Evolutionary conservation across 92 coral and sea anemone species (phyloP).

Genomic region (Epizoanthus stellaris): DNA sequence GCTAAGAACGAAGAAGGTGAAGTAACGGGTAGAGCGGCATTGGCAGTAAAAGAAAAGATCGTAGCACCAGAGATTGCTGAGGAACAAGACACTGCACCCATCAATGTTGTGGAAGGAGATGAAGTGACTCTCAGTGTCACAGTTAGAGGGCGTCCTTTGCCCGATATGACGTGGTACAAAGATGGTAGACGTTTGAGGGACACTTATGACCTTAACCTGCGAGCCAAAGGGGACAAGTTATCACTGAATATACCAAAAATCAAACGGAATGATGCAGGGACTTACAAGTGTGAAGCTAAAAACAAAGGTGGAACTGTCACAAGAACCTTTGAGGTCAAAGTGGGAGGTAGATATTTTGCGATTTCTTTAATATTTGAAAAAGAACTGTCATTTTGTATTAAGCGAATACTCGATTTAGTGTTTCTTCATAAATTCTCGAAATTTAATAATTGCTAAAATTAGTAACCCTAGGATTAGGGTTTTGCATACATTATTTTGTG

Average conservation of each 20-base stretch:
- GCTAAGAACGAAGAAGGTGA: constrained; percentile 86
- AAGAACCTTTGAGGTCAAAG: constrained; percentile 12
- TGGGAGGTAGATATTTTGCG: not conserved
- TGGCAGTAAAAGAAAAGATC: constrained; percentile 81
- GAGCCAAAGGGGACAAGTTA: constrained; percentile 29
- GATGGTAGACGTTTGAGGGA: constrained; percentile 59
- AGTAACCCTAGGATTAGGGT: too few species aligned
- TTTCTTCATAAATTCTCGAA: too few species aligned
- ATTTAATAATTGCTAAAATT: too few species aligned
- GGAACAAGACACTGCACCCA: constrained; percentile 62
- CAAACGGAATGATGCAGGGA: constrained; percentile 17
- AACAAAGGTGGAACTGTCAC: constrained; percentile 25
- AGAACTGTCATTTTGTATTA: too few species aligned
- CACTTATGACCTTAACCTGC: constrained; percentile 22
- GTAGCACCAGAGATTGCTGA: constrained; percentile 69
- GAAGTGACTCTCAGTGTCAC: constrained; percentile 65
- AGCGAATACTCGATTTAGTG: too few species aligned
- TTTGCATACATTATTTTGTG: too few species aligned
- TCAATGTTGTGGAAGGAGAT: constrained; percentile 50
- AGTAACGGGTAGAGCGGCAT: constrained; percentile 82
- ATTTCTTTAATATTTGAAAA: too few species aligned
- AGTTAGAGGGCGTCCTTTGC: constrained; percentile 67
- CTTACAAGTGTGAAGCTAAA: constrained; percentile 20
- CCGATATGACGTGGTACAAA: constrained; percentile 72
- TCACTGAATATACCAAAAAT: constrained; percentile 14